Base-by-base conservation (phyloP, 1,140 invertebrate species). In the Planococcus citri region DNA sequence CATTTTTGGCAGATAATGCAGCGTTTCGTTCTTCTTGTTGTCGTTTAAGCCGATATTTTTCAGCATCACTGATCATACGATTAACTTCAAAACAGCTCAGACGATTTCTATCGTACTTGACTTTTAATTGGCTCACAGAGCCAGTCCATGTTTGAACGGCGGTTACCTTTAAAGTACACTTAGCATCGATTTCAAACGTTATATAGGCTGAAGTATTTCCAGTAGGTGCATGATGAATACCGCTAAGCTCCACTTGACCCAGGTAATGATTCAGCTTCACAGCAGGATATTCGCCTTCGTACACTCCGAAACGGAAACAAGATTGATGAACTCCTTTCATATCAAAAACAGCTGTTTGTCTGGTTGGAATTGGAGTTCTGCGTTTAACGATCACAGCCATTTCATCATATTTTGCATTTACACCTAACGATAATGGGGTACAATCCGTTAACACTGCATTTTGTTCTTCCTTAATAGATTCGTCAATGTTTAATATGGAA, bases 161-260 rank as follows among this genome's bases (percentile, higher is more conserved):
- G n/a, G n/a, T n/a, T n/a, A n/a, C n/a, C n/a, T n/a, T n/a, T n/a
- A n/a, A n/a, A n/a, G n/a, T n/a, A n/a, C n/a, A n/a, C n/a, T n/a
- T n/a, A n/a, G n/a, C n/a, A n/a, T n/a, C n/a, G n/a, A n/a, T n/a
- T n/a, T 91, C 88, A 73, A 91, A 92, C 0, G 87, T 87, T 1
- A 89, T 85, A 78, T 82, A 80, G 75, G 93, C 88, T 75, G 91
- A 85, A 0, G 88, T 86, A 0, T 91, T 86, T 29, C 89, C 90
- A 12, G 89, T 80, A 0, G 89, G 89, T 17, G 89, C 89, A n/a
- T 88, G 88, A 1, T 90, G 88, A 69, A 93, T 91, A 1, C 88
- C 89, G 0, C 83, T 84, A 37, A 94, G 78, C 73, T 89, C 84
- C 75, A 91, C 91, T 70, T 83, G 88, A 60, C 89, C 89, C 29